phyloP scores from a whole-genome alignment of 2,888 invertebrate species.

The Kuschelorhynchus macadamiae region DNA sequence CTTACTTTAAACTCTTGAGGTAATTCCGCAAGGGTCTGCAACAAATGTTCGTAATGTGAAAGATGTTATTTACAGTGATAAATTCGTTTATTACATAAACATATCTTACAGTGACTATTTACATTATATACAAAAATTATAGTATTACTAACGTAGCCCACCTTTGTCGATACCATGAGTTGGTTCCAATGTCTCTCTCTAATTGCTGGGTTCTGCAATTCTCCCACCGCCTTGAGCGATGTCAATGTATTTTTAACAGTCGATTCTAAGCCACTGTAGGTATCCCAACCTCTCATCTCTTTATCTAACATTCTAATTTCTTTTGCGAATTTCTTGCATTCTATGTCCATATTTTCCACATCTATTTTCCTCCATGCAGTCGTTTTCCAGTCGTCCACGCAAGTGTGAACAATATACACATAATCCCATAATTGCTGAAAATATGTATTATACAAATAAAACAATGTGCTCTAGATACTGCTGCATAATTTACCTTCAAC shows the following conservation, averaged over 20 bases:
- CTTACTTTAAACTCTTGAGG: conserved; percentile 87
- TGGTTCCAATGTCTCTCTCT: conserved; percentile 97
- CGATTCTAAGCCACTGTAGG: conserved; percentile 88
- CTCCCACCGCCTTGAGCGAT: conserved; percentile 93
- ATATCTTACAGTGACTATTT: conserved; percentile 37
- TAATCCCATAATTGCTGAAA: conserved; percentile 95
- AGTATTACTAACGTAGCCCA: conserved; percentile 64
- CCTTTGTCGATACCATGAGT: conserved; percentile 96
- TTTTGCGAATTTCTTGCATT: conserved; percentile 97
- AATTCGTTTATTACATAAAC: conserved; percentile 39
- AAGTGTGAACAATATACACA: conserved; percentile 88
- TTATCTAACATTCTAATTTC: conserved; percentile 93
- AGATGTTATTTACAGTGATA: conserved; percentile 60
- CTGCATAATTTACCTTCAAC: conserved; percentile 86
- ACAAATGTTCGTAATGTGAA: conserved; percentile 62
- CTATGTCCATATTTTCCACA: conserved; percentile 98
- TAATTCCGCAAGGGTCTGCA: conserved; percentile 87
- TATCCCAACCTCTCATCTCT: conserved; percentile 96
- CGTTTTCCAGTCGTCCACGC: conserved; percentile 97
- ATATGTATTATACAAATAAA: background rate
- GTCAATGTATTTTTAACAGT: conserved; percentile 97
- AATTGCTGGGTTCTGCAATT: conserved; percentile 96
- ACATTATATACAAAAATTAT: conserved; percentile 40
- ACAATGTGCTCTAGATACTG: too few species aligned
- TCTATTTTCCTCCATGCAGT: conserved; percentile 98